phyloP scores from a whole-genome alignment of 2,113 vertebrate species.

The Saccopteryx leptura region DNA sequence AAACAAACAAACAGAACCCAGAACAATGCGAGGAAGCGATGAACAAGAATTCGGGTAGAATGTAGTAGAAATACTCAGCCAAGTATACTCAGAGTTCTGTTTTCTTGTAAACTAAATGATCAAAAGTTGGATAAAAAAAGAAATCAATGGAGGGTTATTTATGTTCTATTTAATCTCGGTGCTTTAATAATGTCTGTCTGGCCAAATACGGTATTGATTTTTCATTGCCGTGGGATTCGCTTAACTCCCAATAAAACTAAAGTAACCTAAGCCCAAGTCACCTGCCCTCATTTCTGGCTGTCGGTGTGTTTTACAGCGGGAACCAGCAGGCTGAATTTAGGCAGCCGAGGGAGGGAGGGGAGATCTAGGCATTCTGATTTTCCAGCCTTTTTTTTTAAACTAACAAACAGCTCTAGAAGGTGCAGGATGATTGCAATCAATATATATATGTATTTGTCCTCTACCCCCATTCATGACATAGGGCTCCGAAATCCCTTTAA shows the following conservation, averaged over 20 bases:
- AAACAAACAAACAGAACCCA: conserved; percentile 49
- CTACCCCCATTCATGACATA: not conserved
- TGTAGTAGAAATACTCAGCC: conserved; percentile 15
- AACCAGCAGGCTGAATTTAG: not conserved
- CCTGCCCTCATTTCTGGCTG: conserved; percentile 28
- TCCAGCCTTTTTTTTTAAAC: conserved; percentile 54
- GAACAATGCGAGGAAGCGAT: not conserved
- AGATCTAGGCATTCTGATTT: not conserved
- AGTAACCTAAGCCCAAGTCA: conserved; percentile 59
- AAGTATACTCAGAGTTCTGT: conserved; percentile 55
- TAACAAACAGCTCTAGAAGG: not conserved
- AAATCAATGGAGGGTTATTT: conserved; percentile 76
- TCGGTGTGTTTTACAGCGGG: conserved; percentile 28
- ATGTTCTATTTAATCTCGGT: conserved; percentile 77
- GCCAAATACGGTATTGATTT: conserved; percentile 76
- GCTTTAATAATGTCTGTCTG: conserved; percentile 80
- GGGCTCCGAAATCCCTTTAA: not conserved
- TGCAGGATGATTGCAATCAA: not conserved
- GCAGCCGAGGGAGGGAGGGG: not conserved
- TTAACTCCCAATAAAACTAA: conserved; percentile 75
- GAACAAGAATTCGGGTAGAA: conserved; percentile 61
- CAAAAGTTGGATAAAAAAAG: conserved; percentile 69
- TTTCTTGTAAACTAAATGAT: conserved; percentile 60
- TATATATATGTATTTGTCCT: not conserved
- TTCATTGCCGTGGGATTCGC: conserved; percentile 66